Conservation (phyloP, 2,888 invertebrate species). For the Cryptocephalus moraei region DNA sequence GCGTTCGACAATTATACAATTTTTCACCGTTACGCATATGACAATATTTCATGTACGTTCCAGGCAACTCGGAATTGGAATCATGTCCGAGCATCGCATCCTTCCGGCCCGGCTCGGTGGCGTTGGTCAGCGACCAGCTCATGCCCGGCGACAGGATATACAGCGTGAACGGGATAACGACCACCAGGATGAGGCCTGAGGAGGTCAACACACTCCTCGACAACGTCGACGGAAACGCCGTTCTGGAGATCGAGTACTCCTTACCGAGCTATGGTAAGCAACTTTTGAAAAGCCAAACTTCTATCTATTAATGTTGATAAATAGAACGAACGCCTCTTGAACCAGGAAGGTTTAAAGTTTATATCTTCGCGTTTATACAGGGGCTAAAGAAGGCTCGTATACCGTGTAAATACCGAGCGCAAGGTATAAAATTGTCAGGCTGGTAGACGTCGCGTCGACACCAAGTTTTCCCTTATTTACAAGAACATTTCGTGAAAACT, state of each 20-base stretch:
- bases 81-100: slow-evolving; percentile 55
- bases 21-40: background rate
- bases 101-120: slow-evolving; percentile 59
- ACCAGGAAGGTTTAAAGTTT: too few species aligned
- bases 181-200: slow-evolving; percentile 63
- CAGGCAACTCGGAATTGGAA: slow-evolving; percentile 61
- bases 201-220: slow-evolving; percentile 66
- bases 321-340: too few species aligned
- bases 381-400: too few species aligned
- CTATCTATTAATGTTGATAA: too few species aligned
- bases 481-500: too few species aligned
- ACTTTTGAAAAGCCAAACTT: background rate
- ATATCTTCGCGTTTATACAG: too few species aligned
- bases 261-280: slow-evolving; percentile 69
- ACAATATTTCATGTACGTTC: slow-evolving; percentile 8
- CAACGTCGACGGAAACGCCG: slow-evolving; percentile 62
- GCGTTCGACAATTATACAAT: slow-evolving; percentile 5
- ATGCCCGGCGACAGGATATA: slow-evolving; percentile 71
- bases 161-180: slow-evolving; percentile 73
- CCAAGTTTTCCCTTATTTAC: too few species aligned
- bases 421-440: too few species aligned
- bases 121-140: slow-evolving; percentile 64
- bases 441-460: too few species aligned
- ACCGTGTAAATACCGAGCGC: too few species aligned
- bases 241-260: slow-evolving; percentile 76